Evolutionary conservation across 2,113 vertebrate genomes (phyloP).

Genomic region (Actenoides lindsayi): DNA sequence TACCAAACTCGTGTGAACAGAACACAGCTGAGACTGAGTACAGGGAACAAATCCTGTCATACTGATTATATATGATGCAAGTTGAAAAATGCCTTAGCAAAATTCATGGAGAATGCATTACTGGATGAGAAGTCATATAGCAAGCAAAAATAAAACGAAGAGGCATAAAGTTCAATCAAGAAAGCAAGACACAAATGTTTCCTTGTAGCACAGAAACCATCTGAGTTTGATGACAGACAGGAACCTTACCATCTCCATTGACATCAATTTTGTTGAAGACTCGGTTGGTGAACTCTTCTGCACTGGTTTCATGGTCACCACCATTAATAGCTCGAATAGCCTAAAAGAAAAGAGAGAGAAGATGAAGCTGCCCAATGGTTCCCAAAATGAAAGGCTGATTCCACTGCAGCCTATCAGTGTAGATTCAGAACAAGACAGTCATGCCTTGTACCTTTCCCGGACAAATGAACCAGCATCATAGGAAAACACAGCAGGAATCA

Average conservation of each 20-base stretch:
- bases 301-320: too few relatives aligned
- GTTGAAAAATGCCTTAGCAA: not conserved
- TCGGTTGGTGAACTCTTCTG: too few relatives aligned
- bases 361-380: too few relatives aligned
- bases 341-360: too few relatives aligned
- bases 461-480: not conserved
- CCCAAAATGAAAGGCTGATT: not conserved
- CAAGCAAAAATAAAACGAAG: not conserved
- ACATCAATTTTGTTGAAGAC: constrained; percentile 77
- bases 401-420: not conserved
- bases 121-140: not conserved
- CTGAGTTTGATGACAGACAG: not conserved
- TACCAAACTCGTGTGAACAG: not conserved
- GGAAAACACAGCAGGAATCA: not conserved
- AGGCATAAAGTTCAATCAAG: not conserved
- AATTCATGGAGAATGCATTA: not conserved
- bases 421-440: not conserved
- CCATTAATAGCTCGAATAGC: too few relatives aligned
- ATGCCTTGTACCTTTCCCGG: not conserved
- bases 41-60: not conserved
- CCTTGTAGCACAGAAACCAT: not conserved
- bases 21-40: not conserved
- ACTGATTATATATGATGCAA: not conserved
- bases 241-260: constrained; percentile 86
- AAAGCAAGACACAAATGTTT: not conserved